Evolutionary conservation across 2,888 invertebrate species (phyloP).

Genomic region (Patella depressa): DNA sequence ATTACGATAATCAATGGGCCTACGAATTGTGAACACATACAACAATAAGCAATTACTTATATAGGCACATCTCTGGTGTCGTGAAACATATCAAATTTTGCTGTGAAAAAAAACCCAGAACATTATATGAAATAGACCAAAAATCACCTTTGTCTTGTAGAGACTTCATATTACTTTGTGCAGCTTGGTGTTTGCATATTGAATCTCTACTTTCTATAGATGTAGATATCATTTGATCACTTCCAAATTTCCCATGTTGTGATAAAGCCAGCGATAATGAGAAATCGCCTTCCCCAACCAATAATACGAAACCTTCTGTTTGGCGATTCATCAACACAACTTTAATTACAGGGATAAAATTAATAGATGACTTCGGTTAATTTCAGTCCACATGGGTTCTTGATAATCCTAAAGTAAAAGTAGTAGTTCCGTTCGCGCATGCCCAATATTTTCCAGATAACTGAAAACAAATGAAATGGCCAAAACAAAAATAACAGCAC

Average conservation of each 20-base stretch:
- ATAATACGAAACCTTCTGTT: conserved; percentile 57
- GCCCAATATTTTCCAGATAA: too few relatives aligned
- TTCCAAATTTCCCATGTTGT: conserved; percentile 41
- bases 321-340: conserved; percentile 32
- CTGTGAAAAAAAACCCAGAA: not conserved
- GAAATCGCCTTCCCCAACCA: conserved; percentile 76
- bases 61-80: not conserved
- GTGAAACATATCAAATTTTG: not conserved
- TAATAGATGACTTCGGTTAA: too few relatives aligned
- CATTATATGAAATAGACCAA: not conserved
- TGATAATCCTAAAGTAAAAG: too few relatives aligned
- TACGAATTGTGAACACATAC: conserved; percentile 8
- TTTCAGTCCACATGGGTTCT: too few relatives aligned
- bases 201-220: conserved; percentile 69
- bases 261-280: conserved; percentile 73
- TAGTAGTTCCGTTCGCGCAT: too few relatives aligned
- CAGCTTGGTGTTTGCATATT: conserved; percentile 59
- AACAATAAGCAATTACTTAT: conserved; percentile 13
- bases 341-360: too few relatives aligned
- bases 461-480: too few relatives aligned
- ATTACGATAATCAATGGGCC: not conserved
- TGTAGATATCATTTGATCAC: conserved; percentile 68
- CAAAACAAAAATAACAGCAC: too few relatives aligned
- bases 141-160: conserved; percentile 29
- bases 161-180: conserved; percentile 46